Percentiles rank a stretch among this genome's conserved stretches.
Conservation (phyloP, 2,888 invertebrate genomes). For the Leucoptera coffeella region DNA sequence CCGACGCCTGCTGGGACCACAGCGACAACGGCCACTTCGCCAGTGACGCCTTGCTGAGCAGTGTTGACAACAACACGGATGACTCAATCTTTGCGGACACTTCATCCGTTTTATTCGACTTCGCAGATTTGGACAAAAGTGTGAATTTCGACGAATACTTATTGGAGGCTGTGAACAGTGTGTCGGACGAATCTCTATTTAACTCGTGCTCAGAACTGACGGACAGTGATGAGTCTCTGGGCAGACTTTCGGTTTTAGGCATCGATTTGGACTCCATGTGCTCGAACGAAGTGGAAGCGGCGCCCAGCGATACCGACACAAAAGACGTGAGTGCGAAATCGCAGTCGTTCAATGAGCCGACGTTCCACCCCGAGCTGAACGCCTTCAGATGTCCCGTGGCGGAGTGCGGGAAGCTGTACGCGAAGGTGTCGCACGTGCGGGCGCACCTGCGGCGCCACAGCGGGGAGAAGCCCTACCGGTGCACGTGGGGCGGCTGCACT, state of each 20-base stretch:
- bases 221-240: constrained; percentile 12
- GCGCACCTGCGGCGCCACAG: constrained; percentile 83
- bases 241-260: constrained; percentile 13
- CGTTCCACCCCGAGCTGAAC: constrained; percentile 41
- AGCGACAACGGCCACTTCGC: constrained; percentile 26
- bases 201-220: constrained; percentile 16
- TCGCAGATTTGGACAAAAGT: constrained; percentile 32
- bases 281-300: constrained; percentile 16
- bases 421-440: constrained; percentile 85
- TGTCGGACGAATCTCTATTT: constrained; percentile 20
- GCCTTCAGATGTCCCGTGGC: constrained; percentile 64
- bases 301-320: too few species aligned
- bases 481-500: constrained; percentile 74
- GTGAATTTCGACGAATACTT: constrained; percentile 32
- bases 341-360: constrained; percentile 31
- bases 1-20: constrained; percentile 25
- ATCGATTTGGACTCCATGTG: constrained; percentile 16
- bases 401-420: constrained; percentile 75
- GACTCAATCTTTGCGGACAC: constrained; percentile 7
- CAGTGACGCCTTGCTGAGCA: constrained; percentile 30
- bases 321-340: constrained; percentile 14
- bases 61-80: constrained; percentile 23
- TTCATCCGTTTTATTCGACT: constrained; percentile 25
- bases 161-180: constrained; percentile 25
- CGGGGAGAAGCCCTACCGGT: constrained; percentile 71